Conservation (phyloP, 2,888 invertebrate genomes). For the Rhamnusium bicolor region DNA sequence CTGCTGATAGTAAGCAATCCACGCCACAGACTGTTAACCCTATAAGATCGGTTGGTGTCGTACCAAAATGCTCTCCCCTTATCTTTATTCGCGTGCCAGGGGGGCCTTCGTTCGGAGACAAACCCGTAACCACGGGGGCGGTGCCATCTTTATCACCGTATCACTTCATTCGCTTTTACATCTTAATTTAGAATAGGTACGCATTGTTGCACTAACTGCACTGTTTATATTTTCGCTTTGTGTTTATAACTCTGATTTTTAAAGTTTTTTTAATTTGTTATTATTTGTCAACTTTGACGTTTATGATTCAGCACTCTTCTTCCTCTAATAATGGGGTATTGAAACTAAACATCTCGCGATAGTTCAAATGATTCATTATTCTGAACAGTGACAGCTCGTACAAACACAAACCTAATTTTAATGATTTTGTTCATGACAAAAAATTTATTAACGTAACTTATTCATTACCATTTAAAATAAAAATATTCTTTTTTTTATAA, state of each 20-base stretch:
- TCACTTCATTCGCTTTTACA: neutral
- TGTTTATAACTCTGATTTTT: neutral
- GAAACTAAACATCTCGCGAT: neutral
- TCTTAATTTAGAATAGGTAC: neutral
- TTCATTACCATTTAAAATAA: too few relatives aligned
- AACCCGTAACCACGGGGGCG: constrained; percentile 94
- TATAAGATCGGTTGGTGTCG: constrained; percentile 86
- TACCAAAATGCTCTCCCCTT: constrained; percentile 95
- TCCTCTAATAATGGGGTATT: neutral
- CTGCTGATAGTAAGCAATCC: constrained; percentile 94
- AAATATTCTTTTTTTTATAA: too few relatives aligned
- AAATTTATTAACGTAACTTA: too few relatives aligned
- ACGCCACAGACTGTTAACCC: constrained; percentile 96
- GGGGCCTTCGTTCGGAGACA: constrained; percentile 98
- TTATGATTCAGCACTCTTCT: neutral
- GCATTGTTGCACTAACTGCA: neutral
- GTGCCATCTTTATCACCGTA: constrained; percentile 73
- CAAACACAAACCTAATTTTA: too few relatives aligned
- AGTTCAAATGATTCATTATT: neutral
- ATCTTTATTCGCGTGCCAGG: constrained; percentile 96
- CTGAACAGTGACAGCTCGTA: neutral
- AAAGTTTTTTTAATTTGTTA: constrained; percentile 8
- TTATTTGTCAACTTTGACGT: constrained; percentile 1
- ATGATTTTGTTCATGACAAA: too few relatives aligned
- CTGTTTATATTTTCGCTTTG: neutral